Evolutionary conservation across 2,888 invertebrate genomes (phyloP), one percentile per base, ranked within the genome.

Genomic region (Trichopoda pennipes): DNA sequence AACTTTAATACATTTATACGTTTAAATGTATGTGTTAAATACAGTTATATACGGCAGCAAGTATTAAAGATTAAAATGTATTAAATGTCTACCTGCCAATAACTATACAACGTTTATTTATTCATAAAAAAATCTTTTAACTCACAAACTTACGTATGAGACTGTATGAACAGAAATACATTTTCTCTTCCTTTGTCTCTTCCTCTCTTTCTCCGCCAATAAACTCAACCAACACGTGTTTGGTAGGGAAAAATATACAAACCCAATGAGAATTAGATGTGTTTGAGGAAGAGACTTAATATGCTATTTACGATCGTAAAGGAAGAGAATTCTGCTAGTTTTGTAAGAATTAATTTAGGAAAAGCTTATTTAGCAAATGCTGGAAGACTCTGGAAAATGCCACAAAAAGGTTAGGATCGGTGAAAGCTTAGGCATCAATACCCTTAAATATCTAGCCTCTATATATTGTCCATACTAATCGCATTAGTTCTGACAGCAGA

Each of bases 31-130:
- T 77, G 75, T 69, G 74, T 23, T 66, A 28, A 32, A 51, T 47
- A 47, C 4, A 38, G 32, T 28, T 2, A 66, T 63, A 64, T 68
- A 70, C 23, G 63, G 44, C 64, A 63, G 66, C 70, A 66, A 19
- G 17, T 21, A 21, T n/a, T n/a, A 12, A 42, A 60, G 69, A 74
- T 82, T 66, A 42, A 61, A 75, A 51, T 66, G 47, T 58, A 81
- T 69, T 63, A 79, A 68, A 75, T 23, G 35, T 55, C 23, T 64
- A 74, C 56, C n/a, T 70, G 61, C 23, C n/a, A 38, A 56, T 49
- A 60, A n/a, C 23, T 42, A 38, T 42, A 17, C 32, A 58, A 21
- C 17, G 16, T 60, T 64, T 73, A 53, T 28, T 63, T 56, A 35
- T 28, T 64, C 60, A 53, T 51, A 68, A 16, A 49, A 77, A 47